These are phyloP conservation scores for Chymomyza costata DNA, from an alignment of 1,140 invertebrate species.

Conservation along the genomic window DNA sequence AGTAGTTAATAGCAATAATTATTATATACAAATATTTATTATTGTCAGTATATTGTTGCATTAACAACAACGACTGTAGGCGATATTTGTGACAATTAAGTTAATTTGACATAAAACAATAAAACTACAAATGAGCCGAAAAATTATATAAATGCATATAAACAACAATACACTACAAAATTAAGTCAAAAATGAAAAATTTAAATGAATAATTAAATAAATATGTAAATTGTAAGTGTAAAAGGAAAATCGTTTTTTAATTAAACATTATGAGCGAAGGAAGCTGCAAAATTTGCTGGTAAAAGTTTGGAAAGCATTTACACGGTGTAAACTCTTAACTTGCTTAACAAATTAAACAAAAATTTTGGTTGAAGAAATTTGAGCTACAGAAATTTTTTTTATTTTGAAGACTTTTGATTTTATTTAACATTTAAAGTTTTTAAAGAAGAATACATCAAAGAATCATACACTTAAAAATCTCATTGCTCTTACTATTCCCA, in stretches of 20 bases:
- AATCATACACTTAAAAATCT: too few species aligned
- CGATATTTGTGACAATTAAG: slow-evolving; percentile 60
- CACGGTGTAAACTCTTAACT: too few species aligned
- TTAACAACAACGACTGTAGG: slow-evolving; percentile 24
- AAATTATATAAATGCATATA: slow-evolving; percentile 12
- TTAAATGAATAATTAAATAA: slow-evolving; percentile 30
- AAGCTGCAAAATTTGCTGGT: neutral
- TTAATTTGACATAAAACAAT: slow-evolving; percentile 70
- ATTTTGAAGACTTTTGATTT: too few species aligned
- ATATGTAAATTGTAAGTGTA: too few species aligned
- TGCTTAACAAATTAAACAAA: too few species aligned
- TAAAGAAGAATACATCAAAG: too few species aligned
- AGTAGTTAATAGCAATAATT: neutral
- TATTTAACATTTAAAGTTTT: too few species aligned
- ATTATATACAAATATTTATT: neutral
- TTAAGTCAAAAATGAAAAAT: slow-evolving; percentile 22
- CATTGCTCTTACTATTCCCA: too few species aligned
- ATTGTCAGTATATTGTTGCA: slow-evolving; percentile 1
- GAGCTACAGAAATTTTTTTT: too few species aligned
- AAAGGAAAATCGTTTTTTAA: too few species aligned
- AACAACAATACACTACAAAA: slow-evolving; percentile 3
- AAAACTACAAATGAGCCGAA: slow-evolving; percentile 48
- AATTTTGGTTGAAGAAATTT: too few species aligned
- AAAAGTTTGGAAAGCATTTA: too few species aligned
- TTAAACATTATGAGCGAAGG: neutral